Percentiles rank a stretch among this genome's conserved stretches.
phyloP scores from a whole-genome alignment of 2,113 vertebrate genomes.

The Ctenomys sociabilis region DNA sequence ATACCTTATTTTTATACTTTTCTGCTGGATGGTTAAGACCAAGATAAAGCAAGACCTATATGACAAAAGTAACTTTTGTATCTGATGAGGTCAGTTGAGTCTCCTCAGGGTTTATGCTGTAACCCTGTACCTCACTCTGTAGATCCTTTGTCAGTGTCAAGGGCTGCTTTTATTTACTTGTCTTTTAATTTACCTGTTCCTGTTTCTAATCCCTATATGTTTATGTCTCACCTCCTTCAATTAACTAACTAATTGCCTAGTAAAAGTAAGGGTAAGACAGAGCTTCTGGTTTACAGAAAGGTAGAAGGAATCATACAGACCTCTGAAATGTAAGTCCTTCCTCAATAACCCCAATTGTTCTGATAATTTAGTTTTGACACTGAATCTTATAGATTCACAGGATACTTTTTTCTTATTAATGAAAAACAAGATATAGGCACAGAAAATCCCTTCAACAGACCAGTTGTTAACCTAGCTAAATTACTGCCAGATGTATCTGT shows the following conservation, averaged over 20 bases:
- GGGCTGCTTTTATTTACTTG: neutral
- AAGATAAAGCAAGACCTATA: too few relatives aligned
- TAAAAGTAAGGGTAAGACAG: slow-evolving; percentile 24
- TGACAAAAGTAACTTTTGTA: too few relatives aligned
- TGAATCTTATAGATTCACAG: neutral
- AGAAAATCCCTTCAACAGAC: neutral
- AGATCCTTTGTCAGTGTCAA: too few relatives aligned
- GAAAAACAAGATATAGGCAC: neutral
- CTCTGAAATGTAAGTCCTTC: neutral
- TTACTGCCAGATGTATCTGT: slow-evolving; percentile 42
- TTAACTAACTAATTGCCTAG: slow-evolving; percentile 27
- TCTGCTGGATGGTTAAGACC: too few relatives aligned
- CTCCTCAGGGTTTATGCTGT: too few relatives aligned
- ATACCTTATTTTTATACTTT: too few relatives aligned
- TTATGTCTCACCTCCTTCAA: neutral
- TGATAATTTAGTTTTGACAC: neutral
- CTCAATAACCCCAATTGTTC: neutral
- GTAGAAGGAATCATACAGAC: neutral
- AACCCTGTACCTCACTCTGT: too few relatives aligned
- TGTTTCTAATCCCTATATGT: neutral
- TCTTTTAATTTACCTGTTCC: slow-evolving; percentile 9
- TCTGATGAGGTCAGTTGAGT: too few relatives aligned
- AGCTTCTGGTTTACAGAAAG: slow-evolving; percentile 4
- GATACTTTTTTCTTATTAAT: neutral
- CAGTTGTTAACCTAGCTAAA: neutral